Evolutionary conservation across 1,140 invertebrate genomes (phyloP).

Genomic region (Metopolophium dirhodum): DNA sequence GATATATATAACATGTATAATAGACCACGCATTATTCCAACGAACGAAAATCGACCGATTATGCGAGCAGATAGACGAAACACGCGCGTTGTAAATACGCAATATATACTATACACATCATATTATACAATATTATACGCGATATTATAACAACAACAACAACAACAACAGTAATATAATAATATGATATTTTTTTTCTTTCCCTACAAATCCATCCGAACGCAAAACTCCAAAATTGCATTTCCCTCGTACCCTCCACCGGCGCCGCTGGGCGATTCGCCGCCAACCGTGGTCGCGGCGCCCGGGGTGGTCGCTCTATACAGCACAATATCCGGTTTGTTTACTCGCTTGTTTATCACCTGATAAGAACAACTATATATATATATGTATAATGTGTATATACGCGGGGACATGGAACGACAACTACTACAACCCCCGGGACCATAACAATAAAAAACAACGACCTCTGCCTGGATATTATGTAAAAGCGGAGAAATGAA

Average conservation of each 20-base stretch:
- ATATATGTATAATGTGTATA: not conserved
- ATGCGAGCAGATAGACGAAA: not conserved
- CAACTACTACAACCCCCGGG: not conserved
- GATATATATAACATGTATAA: not conserved
- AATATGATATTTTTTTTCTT: not conserved
- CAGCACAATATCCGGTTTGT: constrained; percentile 47
- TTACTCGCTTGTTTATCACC: constrained; percentile 55
- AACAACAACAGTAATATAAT: not conserved
- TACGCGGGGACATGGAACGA: not conserved
- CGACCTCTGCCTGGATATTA: constrained; percentile 25
- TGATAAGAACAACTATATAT: constrained; percentile 33
- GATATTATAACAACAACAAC: not conserved
- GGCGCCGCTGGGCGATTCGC: not conserved
- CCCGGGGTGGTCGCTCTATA: not conserved
- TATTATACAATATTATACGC: not conserved
- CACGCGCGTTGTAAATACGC: not conserved
- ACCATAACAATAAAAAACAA: constrained; percentile 50
- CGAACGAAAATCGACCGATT: not conserved
- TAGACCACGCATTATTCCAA: not conserved
- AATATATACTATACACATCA: not conserved
- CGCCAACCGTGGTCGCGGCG: not conserved
- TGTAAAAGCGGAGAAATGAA: constrained; percentile 35
- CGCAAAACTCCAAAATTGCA: constrained; percentile 28
- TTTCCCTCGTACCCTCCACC: not conserved
- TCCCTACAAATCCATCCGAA: not conserved